Evolutionary conservation across 2,888 invertebrate genomes (phyloP), one percentile per base, ranked within the genome.

Genomic region (Hofmannophila pseudospretella): DNA sequence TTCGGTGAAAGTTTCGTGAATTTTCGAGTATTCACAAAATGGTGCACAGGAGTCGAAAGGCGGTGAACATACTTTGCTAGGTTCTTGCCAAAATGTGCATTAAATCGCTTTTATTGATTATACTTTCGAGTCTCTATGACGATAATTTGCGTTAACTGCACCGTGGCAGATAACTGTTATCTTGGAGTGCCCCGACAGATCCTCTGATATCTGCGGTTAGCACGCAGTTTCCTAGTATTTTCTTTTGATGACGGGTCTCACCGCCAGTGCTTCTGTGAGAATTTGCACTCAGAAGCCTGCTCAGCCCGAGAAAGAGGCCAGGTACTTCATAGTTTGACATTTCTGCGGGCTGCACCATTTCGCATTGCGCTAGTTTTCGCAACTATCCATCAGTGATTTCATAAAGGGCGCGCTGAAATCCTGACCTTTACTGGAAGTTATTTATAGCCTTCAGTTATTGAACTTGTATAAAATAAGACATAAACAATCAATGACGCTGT

Each of bases 161-260:
- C 46, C 46, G 42, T 44, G 47, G 52, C 50, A 36, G 49, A 54
- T 62, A 56, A 27, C 14, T 54, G 47, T 49, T 49, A 63, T 57
- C 45, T 52, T 41, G 45, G 43, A 45, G 20, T 27, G 49, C 42
- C 49, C 39, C 43, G 49, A 36, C 29, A 34, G 34, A 42, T 41
- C 33, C 33, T 42, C 45, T 50, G 39, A 55, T 47, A 55, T 48
- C 47, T 47, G 58, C 53, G 53, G 46, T 46, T 55, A 45, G 28
- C 50, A 54, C 44, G 33, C 47, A 46, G 53, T 54, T 51, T 49
- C 45, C 43, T 41, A 39, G 39, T 46, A 38, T 42, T 45, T 47
- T 42, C 32, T 12, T 61, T 84, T 79, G 67, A 88, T 88, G 88
- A 87, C 85, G 66, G 87, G 87, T 51, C 69, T 88, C 49, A 73